Conservation (phyloP, 2,888 invertebrate genomes). For the Drosophila merina region DNA sequence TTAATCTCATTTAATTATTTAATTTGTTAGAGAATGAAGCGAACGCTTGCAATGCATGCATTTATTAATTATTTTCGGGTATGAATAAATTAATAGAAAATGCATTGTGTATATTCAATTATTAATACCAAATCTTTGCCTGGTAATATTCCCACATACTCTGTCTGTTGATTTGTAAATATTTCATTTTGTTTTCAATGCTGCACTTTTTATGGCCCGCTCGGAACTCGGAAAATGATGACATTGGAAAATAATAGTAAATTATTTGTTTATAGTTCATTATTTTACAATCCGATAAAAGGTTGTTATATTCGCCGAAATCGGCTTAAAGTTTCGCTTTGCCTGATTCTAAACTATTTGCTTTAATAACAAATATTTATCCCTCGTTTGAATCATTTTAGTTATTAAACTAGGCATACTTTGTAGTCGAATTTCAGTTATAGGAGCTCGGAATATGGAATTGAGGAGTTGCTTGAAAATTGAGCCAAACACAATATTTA, state of each 20-base stretch:
- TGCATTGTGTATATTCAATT: conserved; percentile 52
- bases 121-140: conserved; percentile 45
- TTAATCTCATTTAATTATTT: conserved; percentile 74
- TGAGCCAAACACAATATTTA: conserved; percentile 48
- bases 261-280: conserved; percentile 37
- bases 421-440: conserved; percentile 8
- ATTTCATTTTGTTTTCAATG: conserved; percentile 30
- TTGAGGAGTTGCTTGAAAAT: conserved; percentile 10
- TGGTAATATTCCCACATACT: conserved; percentile 18
- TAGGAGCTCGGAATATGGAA: conserved; percentile 37
- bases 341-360: background rate
- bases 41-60: conserved; percentile 25
- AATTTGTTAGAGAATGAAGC: conserved; percentile 60
- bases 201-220: background rate
- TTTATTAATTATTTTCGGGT: conserved; percentile 57
- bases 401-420: background rate
- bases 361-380: conserved; percentile 5
- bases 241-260: conserved; percentile 30
- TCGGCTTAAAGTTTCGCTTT: conserved; percentile 6
- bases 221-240: conserved; percentile 8
- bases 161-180: conserved; percentile 28
- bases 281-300: conserved; percentile 33
- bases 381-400: no score
- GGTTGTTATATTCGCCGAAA: conserved; percentile 12
- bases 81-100: conserved; percentile 58